Conservation (phyloP, 1,140 invertebrate genomes). For the Heliconius nattereri region DNA sequence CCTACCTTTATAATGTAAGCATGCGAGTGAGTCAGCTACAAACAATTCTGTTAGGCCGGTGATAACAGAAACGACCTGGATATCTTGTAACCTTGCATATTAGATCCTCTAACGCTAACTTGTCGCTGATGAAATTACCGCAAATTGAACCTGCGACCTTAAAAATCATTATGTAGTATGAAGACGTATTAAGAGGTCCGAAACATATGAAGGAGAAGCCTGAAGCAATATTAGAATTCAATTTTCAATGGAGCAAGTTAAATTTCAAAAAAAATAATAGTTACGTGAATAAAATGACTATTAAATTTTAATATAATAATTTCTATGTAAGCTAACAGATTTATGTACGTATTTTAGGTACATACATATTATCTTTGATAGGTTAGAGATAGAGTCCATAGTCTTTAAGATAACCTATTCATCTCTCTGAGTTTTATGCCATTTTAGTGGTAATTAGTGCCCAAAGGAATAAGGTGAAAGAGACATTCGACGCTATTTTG, state of each 20-base stretch:
- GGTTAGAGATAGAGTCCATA: not conserved
- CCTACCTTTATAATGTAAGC: constrained; percentile 13
- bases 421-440: too few relatives aligned
- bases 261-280: too few relatives aligned
- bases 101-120: constrained; percentile 25
- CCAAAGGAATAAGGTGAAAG: too few relatives aligned
- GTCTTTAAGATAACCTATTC: too few relatives aligned
- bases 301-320: not conserved
- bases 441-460: too few relatives aligned
- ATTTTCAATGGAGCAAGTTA: too few relatives aligned
- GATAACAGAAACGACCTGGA: constrained; percentile 63
- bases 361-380: not conserved
- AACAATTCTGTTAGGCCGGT: constrained; percentile 38
- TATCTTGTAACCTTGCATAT: constrained; percentile 32
- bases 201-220: not conserved
- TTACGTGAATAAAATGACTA: not conserved
- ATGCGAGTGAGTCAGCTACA: constrained; percentile 44
- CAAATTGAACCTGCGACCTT: not conserved
- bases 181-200: not conserved
- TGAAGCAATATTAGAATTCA: too few relatives aligned
- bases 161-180: not conserved
- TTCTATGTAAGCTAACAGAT: not conserved
- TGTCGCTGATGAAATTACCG: constrained; percentile 15
- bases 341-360: not conserved
- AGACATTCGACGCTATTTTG: too few relatives aligned